Evolutionary conservation across 2,888 invertebrate species (phyloP), one percentile per base, ranked within the genome.

Genomic region (Neoascia interrupta): DNA sequence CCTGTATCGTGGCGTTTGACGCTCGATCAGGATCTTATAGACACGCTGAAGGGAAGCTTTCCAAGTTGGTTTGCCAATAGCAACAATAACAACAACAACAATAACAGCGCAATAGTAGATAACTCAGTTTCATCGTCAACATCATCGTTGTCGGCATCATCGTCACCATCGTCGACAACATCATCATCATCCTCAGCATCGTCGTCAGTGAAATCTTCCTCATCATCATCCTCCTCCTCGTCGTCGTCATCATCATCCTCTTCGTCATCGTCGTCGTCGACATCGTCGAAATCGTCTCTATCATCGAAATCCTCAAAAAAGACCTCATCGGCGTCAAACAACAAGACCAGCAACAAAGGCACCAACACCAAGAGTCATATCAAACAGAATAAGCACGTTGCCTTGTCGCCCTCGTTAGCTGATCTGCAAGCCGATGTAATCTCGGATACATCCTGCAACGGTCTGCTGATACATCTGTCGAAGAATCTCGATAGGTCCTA

Each of bases 41-140:
- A 96, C 90, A 96, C 96, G 88, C 94, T 97, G 87, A 94, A 95
- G 89, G 94, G 95, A 86, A 95, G 96, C 89, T 96, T 96, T 91
- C 96, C 96, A 84, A 96, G 95, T 93, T 97, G 96, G 96, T 96
- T 97, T 91, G 70, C 75, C 10, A 81, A 61, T 43, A 81, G 66
- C 47, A 73, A 68, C 54, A 89, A 84, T 73, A 63, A 51, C 73
- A 60, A 80, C 90, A 83, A 66, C 54, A 79, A 28, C 19, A 68
- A 51, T 21, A 60, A 23, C 15, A 69, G n/a, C 28, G 75, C 43
- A 74, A 83, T 82, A 10, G 56, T 58, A 31, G 58, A 47, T 26
- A 49, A 58, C 28, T 64, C 51, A 69, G 58, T 63, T 26, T 39
- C 63, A 54, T 76, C 66, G 66, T 70, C 66, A 60, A 84, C 84